Conservation (phyloP, 2,113 vertebrate species). For the Bolborhynchus lineola region DNA sequence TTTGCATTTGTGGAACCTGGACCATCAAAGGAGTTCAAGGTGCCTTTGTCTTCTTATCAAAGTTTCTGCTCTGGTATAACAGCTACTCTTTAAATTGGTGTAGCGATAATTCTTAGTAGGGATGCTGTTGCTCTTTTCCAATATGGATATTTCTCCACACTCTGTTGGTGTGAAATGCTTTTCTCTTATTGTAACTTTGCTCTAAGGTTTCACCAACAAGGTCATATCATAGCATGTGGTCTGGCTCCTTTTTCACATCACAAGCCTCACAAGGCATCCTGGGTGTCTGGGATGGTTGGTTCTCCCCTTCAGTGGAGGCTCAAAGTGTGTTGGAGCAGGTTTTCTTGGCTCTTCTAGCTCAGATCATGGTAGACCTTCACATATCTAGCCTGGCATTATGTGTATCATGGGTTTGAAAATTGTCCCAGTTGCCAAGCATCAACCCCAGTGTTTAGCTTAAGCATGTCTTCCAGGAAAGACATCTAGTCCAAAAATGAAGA, state of each 20-base stretch:
- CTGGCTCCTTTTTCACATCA: background rate
- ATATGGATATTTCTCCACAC: background rate
- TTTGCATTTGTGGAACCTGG: conserved; percentile 41
- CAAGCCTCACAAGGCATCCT: background rate
- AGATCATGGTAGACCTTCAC: background rate
- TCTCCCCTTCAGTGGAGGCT: background rate
- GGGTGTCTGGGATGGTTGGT: background rate
- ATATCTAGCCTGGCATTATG: background rate
- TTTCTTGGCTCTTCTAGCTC: fast-evolving
- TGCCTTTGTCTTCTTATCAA: background rate
- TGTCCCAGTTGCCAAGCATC: background rate
- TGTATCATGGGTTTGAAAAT: background rate
- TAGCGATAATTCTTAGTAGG: background rate
- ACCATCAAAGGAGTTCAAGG: conserved; percentile 27
- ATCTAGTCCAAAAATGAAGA: background rate
- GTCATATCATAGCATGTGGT: fast-evolving
- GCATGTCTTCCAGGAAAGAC: background rate
- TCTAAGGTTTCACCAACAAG: background rate
- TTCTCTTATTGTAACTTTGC: background rate
- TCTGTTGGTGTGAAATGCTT: background rate
- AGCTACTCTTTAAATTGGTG: background rate
- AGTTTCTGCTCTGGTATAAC: background rate
- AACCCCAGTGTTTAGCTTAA: background rate
- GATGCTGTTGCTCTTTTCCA: background rate
- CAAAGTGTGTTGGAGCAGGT: background rate